Base-by-base conservation (phyloP, 92 coral and sea anemone genomes). In the Parazoanthus swiftii region DNA sequence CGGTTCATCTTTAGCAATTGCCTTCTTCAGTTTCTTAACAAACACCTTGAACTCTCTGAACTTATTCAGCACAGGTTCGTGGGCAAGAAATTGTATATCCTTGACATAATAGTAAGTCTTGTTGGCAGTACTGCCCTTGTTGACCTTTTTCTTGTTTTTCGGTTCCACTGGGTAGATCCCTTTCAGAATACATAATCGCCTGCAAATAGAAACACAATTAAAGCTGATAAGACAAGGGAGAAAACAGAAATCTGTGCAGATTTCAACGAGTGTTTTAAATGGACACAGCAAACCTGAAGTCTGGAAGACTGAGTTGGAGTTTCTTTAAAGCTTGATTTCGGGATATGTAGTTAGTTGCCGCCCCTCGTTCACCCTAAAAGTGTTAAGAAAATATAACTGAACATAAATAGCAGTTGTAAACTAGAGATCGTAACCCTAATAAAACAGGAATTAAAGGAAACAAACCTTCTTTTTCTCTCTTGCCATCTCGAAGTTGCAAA, bases 121-220 rank as follows among this genome's bases (percentile, higher is more conserved):
- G 93, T 92, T 88, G 8, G 95, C 98, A 6, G 96, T 96, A 48
- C 98, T 96, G 46, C 98, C 98, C 86, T 92, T 96, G 91, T 95
- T 96, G n/a, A 95, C 98, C 56, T 96, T 96, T 78, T 96, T 96
- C 91, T 96, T 96, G 91, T 96, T 96, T 59, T 95, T 96, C 29
- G 99, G 99, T 35, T 96, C 99, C 9, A 96, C 99, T 65, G 99
- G 99, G 85, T 96, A 96, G 36, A 96, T 94, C 3, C 99, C 99
- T 85, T 96, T 96, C 50, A 96, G 85, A 85, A 96, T 96, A 79
- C 99, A 96, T 65, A 96, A 37, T n/a, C 99, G 95, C 77, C 99
- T 96, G 56, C 16, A 73, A 72, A 74, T 58, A 36, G 71, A 84
- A 82, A 80, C 21, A 38, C 29, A 89, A 26, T 8, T 35, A 89